Conservation (phyloP, 2,888 invertebrate genomes). For the Campaea margaritaria region DNA sequence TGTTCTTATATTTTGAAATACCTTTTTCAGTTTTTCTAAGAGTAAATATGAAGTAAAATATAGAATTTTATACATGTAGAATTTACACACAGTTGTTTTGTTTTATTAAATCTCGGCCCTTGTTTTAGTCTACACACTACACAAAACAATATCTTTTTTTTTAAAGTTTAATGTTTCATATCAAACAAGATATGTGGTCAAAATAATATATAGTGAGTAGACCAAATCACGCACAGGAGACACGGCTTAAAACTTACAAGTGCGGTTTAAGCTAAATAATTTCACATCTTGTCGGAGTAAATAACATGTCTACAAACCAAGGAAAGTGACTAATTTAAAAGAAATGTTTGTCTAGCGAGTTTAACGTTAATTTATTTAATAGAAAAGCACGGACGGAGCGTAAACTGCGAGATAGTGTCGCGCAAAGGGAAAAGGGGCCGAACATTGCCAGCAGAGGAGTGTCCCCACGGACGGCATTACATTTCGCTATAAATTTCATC, state of each 20-base stretch:
- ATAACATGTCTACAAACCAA: not conserved
- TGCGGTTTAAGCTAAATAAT: not conserved
- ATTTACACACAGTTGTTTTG: too few relatives aligned
- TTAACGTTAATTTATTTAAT: slow-evolving; percentile 57
- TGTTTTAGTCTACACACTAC: too few relatives aligned
- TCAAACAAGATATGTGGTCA: too few relatives aligned
- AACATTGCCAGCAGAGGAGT: slow-evolving; percentile 50
- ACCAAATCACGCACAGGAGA: too few relatives aligned
- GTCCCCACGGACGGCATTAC: slow-evolving; percentile 66
- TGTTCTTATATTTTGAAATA: slow-evolving; percentile 8
- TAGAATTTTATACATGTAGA: not conserved
- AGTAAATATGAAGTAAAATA: not conserved
- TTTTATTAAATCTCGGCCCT: too few relatives aligned
- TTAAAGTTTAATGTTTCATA: too few relatives aligned
- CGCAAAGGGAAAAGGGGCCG: slow-evolving; percentile 49
- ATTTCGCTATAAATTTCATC: slow-evolving; percentile 72
- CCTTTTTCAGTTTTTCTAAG: slow-evolving; percentile 1
- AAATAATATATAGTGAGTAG: too few relatives aligned
- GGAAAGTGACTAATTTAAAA: slow-evolving; percentile 16
- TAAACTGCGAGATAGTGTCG: slow-evolving; percentile 55
- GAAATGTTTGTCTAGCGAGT: slow-evolving; percentile 31
- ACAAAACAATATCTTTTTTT: too few relatives aligned
- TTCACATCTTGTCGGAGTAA: not conserved
- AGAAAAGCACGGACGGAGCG: slow-evolving; percentile 51
- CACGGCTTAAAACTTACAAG: not conserved